Evolutionary conservation across 1,140 invertebrate species (phyloP).

Genomic region (Bombyx mandarina): DNA sequence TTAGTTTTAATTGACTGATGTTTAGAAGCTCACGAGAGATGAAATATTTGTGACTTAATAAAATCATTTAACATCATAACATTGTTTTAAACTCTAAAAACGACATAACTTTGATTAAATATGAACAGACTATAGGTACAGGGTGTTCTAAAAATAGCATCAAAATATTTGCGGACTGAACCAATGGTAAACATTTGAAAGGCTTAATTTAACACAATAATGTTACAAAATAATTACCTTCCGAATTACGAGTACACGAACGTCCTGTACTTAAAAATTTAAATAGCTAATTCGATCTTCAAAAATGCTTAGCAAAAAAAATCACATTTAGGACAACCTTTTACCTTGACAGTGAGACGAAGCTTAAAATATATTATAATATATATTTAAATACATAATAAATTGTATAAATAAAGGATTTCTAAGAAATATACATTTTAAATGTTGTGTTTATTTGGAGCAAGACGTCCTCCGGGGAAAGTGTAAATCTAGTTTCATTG

Average conservation of each 20-base stretch:
- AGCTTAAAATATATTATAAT: conserved; percentile 15
- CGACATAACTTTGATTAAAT: too few relatives aligned
- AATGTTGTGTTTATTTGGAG: not conserved
- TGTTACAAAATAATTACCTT: too few relatives aligned
- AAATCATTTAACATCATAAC: conserved; percentile 13
- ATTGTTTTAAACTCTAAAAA: conserved; percentile 10
- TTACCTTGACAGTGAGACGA: conserved; percentile 49
- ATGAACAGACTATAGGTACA: too few relatives aligned
- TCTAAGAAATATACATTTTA: conserved; percentile 9
- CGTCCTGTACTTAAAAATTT: too few relatives aligned
- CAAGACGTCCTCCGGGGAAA: not conserved
- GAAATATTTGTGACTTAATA: conserved; percentile 1
- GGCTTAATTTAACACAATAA: too few relatives aligned
- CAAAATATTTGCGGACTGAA: not conserved
- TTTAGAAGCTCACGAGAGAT: conserved; percentile 24
- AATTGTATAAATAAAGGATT: conserved; percentile 12
- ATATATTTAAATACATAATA: conserved; percentile 8
- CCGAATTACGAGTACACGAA: too few relatives aligned
- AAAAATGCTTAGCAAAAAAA: conserved; percentile 15
- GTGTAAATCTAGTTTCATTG: not conserved
- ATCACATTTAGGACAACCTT: conserved; percentile 27
- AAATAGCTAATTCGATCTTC: not conserved
- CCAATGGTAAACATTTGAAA: too few relatives aligned
- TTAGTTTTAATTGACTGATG: conserved; percentile 23
- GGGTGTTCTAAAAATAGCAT: not conserved